Conservation (phyloP, 1,140 invertebrate genomes). For the Goniozus legneri region DNA sequence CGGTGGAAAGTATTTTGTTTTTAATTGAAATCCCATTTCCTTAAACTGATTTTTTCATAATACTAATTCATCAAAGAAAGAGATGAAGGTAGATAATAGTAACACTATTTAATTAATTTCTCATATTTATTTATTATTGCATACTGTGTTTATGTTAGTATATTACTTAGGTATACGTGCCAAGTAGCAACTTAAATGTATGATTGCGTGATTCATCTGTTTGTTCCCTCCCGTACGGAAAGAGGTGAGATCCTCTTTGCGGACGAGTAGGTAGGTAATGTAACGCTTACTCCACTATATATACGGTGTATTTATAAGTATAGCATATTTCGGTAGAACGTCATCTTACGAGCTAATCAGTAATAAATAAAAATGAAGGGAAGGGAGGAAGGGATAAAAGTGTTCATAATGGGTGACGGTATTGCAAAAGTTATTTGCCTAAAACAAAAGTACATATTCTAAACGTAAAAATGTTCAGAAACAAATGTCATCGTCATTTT, state of each 20-base stretch:
- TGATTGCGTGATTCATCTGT: slow-evolving; percentile 55
- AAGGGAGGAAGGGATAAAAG: slow-evolving; percentile 8
- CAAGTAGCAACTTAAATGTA: slow-evolving; percentile 57
- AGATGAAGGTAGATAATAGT: not conserved
- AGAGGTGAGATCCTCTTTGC: too few relatives aligned
- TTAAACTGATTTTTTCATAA: too few relatives aligned
- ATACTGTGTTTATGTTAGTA: slow-evolving; percentile 57
- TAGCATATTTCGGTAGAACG: slow-evolving; percentile 55
- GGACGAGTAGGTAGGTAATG: slow-evolving; percentile 39
- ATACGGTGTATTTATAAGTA: slow-evolving; percentile 55
- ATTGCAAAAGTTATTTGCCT: slow-evolving; percentile 30
- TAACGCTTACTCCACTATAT: slow-evolving; percentile 53
- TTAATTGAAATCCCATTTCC: too few relatives aligned
- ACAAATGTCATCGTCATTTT: slow-evolving; percentile 2
- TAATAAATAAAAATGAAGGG: slow-evolving; percentile 54
- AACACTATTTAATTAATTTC: slow-evolving; percentile 29
- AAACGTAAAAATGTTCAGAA: slow-evolving; percentile 15
- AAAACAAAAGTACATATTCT: slow-evolving; percentile 22
- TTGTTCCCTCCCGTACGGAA: slow-evolving; percentile 47
- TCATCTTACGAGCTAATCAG: slow-evolving; percentile 53
- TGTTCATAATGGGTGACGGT: slow-evolving; percentile 42
- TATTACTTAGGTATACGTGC: slow-evolving; percentile 57
- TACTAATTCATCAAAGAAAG: too few relatives aligned
- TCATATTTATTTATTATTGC: slow-evolving; percentile 56
- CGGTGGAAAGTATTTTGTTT: too few relatives aligned